These are phyloP conservation scores for Lithobates pipiens DNA, from an alignment of 2,797 vertebrate species.

Conservation along the genomic window DNA sequence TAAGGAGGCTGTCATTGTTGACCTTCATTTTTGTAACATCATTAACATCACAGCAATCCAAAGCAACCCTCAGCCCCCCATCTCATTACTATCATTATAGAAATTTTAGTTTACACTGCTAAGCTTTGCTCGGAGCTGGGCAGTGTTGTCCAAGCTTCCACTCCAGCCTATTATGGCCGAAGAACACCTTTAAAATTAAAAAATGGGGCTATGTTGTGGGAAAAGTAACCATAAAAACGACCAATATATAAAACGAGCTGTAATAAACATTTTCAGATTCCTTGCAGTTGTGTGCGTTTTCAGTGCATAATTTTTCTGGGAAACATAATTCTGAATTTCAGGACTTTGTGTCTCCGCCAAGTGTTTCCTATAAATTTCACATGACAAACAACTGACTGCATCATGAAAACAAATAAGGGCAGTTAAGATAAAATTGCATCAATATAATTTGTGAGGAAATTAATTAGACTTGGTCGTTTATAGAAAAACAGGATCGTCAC, in stretches of 20 bases:
- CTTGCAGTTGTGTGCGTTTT: not conserved
- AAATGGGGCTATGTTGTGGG: too few species aligned
- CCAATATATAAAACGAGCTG: too few species aligned
- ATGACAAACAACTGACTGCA: not conserved
- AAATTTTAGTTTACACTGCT: too few species aligned
- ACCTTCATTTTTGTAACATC: too few species aligned
- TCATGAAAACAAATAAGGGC: not conserved
- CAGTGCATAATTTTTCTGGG: not conserved
- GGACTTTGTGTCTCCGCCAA: not conserved
- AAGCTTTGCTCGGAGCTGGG: too few species aligned
- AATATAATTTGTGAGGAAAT: not conserved
- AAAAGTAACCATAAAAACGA: not conserved
- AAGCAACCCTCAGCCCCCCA: too few species aligned
- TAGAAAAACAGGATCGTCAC: not conserved
- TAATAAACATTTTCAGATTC: too few species aligned
- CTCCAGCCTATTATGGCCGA: too few species aligned
- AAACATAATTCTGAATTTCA: not conserved
- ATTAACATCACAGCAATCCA: too few species aligned
- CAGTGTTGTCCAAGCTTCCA: too few species aligned
- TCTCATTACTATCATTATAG: too few species aligned
- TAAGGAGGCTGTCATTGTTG: too few species aligned
- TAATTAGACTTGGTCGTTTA: not conserved
- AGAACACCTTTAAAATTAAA: not conserved
- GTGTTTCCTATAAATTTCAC: not conserved
- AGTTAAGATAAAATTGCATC: not conserved